Conservation (phyloP, 2,888 invertebrate species). For the Syrphus vitripennis region DNA sequence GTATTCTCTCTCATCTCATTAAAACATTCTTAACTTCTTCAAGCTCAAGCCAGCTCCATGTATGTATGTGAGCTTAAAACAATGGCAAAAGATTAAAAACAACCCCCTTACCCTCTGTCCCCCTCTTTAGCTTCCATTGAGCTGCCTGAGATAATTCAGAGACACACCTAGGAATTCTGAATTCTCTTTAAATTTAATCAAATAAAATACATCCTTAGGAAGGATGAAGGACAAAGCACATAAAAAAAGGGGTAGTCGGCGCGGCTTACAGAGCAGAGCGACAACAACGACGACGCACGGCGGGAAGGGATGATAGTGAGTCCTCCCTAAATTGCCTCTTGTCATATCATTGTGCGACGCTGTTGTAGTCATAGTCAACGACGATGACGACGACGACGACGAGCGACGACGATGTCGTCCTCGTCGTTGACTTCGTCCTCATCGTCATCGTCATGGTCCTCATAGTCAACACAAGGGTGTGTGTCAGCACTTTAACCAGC, state of each 20-base stretch:
- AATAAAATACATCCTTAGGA: conserved; percentile 56
- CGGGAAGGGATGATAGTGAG: not conserved
- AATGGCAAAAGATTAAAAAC: conserved; percentile 18
- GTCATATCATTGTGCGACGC: conserved; percentile 45
- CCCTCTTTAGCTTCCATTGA: not conserved
- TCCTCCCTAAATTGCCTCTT: conserved; percentile 43
- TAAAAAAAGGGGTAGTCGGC: conserved; percentile 28
- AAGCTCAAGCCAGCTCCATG: conserved; percentile 11
- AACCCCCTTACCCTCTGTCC: not conserved
- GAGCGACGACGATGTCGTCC: not conserved
- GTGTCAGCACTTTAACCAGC: conserved; percentile 71
- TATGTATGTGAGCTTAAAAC: not conserved
- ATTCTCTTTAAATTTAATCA: conserved; percentile 68
- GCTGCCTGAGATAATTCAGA: conserved; percentile 13
- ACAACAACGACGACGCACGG: no score
- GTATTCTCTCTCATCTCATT: conserved; percentile 44
- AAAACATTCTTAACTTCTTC: conserved; percentile 29
- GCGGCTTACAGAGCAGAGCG: not conserved
- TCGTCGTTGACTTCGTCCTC: not conserved
- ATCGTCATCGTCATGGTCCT: conserved; percentile 33
- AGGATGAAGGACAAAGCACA: conserved; percentile 16
- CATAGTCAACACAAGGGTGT: conserved; percentile 62
- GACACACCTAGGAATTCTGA: conserved; percentile 60
- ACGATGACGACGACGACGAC: not conserved
- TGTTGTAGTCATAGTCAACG: conserved; percentile 33